These are phyloP conservation scores for Prionace glauca DNA, from an alignment of 2,797 vertebrate genomes.

Conservation along the genomic window DNA sequence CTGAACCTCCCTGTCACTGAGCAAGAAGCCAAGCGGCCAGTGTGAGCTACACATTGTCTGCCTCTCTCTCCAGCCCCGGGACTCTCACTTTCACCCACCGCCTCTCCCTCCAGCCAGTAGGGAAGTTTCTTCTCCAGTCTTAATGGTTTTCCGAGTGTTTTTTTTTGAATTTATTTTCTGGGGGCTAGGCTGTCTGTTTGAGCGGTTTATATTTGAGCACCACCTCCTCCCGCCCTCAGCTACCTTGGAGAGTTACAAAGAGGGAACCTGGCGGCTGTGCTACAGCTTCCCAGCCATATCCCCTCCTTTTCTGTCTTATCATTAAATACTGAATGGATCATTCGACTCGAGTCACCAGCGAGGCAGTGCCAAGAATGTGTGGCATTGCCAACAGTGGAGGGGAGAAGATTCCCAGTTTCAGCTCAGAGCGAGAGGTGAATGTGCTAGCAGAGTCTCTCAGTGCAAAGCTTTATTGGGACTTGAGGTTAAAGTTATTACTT, in stretches of 20 bases:
- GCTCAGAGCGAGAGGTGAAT: not conserved
- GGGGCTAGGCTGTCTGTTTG: not conserved
- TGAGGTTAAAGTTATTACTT: not conserved
- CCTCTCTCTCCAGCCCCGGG: not conserved
- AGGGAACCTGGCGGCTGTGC: not conserved
- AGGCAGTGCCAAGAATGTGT: no score
- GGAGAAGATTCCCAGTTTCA: not conserved
- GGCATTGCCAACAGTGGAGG: no score
- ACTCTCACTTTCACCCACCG: not conserved
- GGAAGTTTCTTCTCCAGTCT: not conserved
- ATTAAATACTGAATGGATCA: not conserved
- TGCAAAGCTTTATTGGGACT: not conserved
- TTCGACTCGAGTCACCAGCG: not conserved
- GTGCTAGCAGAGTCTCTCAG: not conserved
- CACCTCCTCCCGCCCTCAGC: not conserved
- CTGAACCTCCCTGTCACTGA: no score
- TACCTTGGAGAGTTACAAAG: not conserved
- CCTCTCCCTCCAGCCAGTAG: no score
- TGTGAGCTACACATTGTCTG: not conserved
- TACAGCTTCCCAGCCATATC: not conserved
- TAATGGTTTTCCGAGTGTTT: not conserved
- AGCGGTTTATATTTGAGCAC: no score
- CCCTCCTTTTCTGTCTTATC: not conserved
- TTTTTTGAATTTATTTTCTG: not conserved
- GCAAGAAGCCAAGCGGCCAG: not conserved